These are phyloP conservation scores for Hydrochoerus hydrochaeris DNA, from an alignment of 2,113 vertebrate genomes.

Conservation along the genomic window DNA sequence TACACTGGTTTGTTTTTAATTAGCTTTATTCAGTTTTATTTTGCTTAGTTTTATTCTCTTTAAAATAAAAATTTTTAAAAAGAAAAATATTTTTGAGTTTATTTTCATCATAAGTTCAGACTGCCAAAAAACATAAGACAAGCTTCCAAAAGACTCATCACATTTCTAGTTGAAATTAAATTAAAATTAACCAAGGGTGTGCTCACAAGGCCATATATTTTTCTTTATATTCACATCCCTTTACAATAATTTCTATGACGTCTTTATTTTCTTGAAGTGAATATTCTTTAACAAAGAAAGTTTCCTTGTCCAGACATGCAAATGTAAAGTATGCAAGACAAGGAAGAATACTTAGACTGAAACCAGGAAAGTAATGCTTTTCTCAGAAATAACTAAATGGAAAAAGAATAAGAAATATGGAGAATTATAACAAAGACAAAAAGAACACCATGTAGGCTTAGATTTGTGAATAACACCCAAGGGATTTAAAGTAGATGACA, in stretches of 20 bases:
- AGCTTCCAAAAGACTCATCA: not conserved
- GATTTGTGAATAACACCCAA: slow-evolving; percentile 26
- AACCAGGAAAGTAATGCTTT: slow-evolving; percentile 6
- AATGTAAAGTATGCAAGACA: slow-evolving; percentile 24
- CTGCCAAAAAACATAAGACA: not conserved
- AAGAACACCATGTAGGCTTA: not conserved
- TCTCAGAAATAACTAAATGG: slow-evolving; percentile 19
- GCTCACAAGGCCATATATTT: not conserved
- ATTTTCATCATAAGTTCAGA: not conserved
- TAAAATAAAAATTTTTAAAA: too few species aligned
- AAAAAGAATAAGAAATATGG: slow-evolving; percentile 31
- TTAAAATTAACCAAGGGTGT: slow-evolving; percentile 18
- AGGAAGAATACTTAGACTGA: not conserved
- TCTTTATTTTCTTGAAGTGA: slow-evolving; percentile 5
- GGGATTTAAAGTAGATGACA: slow-evolving; percentile 45
- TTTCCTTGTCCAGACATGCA: not conserved
- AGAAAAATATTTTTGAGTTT: not conserved
- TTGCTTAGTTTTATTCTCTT: too few species aligned
- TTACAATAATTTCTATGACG: slow-evolving; percentile 11
- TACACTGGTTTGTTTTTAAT: too few species aligned
- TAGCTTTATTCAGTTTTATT: too few species aligned
- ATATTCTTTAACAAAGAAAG: slow-evolving; percentile 20
- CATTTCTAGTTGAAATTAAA: slow-evolving; percentile 28
- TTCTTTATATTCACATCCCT: not conserved
- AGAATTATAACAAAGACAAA: slow-evolving; percentile 3